Percentiles rank a stretch among this genome's conserved stretches.
Evolutionary conservation across 92 coral and sea anemone genomes (phyloP).

Genomic region (Parazoanthus atlanticus): DNA sequence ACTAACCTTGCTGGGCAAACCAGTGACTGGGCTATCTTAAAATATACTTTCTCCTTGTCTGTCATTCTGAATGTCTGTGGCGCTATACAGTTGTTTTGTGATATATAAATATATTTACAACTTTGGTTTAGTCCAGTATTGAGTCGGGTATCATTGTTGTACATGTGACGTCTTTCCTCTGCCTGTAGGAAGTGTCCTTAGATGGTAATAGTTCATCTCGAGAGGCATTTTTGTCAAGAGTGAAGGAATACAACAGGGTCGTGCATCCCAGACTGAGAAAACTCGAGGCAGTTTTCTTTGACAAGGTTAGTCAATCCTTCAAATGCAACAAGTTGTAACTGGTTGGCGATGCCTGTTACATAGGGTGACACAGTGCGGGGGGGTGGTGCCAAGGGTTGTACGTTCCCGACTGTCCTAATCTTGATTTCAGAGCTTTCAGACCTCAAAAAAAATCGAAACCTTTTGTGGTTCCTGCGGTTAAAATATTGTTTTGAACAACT

Average conservation of each 20-base stretch:
- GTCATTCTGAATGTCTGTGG: neutral
- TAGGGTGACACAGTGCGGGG: neutral
- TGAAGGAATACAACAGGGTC: slow-evolving; percentile 48
- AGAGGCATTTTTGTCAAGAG: neutral
- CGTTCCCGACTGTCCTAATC: neutral
- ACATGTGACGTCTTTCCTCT: neutral
- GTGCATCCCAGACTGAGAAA: slow-evolving; percentile 38
- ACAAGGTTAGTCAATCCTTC: slow-evolving; percentile 57
- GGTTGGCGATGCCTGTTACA: neutral
- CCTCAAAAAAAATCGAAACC: neutral
- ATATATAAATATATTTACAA: neutral
- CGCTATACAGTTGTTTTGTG: neutral
- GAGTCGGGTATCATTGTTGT: neutral
- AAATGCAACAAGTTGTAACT: no score
- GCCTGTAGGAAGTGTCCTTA: slow-evolving; percentile 31
- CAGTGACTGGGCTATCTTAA: no score
- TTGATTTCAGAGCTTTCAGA: neutral
- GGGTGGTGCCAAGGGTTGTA: neutral
- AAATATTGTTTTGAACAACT: no score
- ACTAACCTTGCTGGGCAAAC: no score
- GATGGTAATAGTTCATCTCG: slow-evolving; percentile 4
- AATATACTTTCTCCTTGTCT: no score
- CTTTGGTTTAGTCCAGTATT: neutral
- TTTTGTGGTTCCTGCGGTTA: no score
- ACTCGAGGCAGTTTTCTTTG: slow-evolving; percentile 70